These are phyloP conservation scores for Stichopus chloronotus DNA, from an alignment of 35 echinoderm and acorn worm genomes.

Conservation along the genomic window DNA sequence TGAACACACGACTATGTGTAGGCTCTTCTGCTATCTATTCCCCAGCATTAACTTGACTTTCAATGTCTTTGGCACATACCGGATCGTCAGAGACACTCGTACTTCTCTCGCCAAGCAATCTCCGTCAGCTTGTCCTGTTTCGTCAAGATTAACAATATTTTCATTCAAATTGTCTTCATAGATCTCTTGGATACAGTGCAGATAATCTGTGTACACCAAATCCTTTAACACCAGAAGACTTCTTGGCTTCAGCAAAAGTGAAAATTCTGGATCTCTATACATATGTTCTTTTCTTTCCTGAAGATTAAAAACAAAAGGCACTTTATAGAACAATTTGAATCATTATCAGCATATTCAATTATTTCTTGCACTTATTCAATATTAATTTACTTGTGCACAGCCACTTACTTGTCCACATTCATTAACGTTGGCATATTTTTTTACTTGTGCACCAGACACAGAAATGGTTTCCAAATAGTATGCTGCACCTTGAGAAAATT, in stretches of 20 bases:
- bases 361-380: too few species aligned
- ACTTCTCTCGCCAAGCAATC: constrained; percentile 67
- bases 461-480: too few species aligned
- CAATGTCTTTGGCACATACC: constrained; percentile 92
- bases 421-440: too few species aligned
- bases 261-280: constrained; percentile 54
- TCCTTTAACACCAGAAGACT: constrained; percentile 86
- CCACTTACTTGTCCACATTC: too few species aligned
- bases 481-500: too few species aligned
- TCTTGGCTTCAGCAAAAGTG: constrained; percentile 82
- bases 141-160: constrained; percentile 65
- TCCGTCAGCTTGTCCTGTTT: constrained; percentile 47
- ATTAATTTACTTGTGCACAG: too few species aligned
- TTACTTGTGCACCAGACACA: too few species aligned
- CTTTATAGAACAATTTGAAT: too few species aligned
- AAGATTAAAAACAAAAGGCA: not conserved
- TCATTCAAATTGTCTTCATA: constrained; percentile 53
- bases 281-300: constrained; percentile 15
- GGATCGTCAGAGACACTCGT: constrained; percentile 86
- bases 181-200: constrained; percentile 89
- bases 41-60: constrained; percentile 82
- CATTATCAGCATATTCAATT: too few species aligned
- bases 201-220: constrained; percentile 77
- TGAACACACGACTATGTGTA: too few species aligned
- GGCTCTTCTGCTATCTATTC: constrained; percentile 67